phyloP scores from a whole-genome alignment of 2,888 invertebrate species.

The Tetragonula carbonaria region DNA sequence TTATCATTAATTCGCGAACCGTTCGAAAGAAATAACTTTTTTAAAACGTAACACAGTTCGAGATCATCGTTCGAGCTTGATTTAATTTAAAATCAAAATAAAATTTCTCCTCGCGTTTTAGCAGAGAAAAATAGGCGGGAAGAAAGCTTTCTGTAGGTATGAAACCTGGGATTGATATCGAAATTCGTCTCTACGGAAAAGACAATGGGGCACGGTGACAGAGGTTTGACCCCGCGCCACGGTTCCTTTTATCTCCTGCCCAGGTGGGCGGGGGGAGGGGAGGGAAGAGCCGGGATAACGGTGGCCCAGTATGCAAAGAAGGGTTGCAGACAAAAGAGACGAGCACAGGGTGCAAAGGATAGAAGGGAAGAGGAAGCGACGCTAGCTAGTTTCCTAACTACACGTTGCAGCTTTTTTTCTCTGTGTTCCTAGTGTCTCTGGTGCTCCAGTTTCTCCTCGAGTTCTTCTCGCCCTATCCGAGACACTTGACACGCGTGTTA shows the following conservation, averaged over 20 bases:
- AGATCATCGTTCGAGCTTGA: too few species aligned
- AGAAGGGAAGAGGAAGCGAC: neutral
- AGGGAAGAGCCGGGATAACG: constrained; percentile 49
- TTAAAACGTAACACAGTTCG: too few species aligned
- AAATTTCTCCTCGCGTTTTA: too few species aligned
- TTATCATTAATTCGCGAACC: too few species aligned
- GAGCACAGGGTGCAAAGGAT: neutral
- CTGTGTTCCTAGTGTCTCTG: constrained; percentile 12
- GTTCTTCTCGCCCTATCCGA: constrained; percentile 37
- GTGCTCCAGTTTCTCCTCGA: constrained; percentile 60
- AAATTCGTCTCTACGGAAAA: neutral
- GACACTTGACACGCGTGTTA: constrained; percentile 66
- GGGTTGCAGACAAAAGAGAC: constrained; percentile 37
- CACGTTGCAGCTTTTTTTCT: constrained; percentile 39
- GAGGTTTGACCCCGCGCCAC: constrained; percentile 53
- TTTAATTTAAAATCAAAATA: too few species aligned
- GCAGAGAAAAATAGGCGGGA: too few species aligned
- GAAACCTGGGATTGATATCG: constrained; percentile 7
- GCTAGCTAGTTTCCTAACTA: constrained; percentile 51
- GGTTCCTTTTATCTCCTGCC: constrained; percentile 46
- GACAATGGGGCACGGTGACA: constrained; percentile 48
- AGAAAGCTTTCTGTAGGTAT: neutral
- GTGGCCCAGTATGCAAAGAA: constrained; percentile 49
- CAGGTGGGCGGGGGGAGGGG: constrained; percentile 7
- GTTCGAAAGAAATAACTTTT: too few species aligned